Evolutionary conservation across 2,113 vertebrate species (phyloP).

Genomic region (Tetrax tetrax): DNA sequence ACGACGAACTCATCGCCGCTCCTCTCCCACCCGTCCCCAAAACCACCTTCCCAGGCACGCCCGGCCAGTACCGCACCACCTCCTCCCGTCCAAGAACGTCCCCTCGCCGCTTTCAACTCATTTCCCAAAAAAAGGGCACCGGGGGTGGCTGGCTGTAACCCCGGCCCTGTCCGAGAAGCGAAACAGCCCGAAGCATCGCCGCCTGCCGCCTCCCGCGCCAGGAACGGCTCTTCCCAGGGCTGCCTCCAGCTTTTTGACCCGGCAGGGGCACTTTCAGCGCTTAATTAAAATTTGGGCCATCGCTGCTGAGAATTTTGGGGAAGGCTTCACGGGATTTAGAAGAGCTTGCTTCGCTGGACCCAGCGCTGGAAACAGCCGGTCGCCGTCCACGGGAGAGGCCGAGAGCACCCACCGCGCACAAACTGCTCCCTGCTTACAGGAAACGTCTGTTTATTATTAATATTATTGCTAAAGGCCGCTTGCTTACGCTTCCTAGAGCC

Average conservation of each 20-base stretch:
- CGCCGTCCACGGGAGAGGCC: background rate
- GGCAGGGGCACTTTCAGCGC: background rate
- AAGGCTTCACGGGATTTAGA: background rate
- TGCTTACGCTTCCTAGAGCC: background rate
- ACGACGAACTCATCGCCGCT: background rate
- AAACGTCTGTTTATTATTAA: background rate
- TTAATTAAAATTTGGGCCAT: background rate
- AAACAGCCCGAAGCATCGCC: background rate
- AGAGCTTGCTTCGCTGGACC: background rate
- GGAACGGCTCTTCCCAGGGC: background rate
- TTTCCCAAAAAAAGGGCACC: fast-evolving
- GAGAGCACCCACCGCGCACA: background rate
- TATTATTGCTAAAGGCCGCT: background rate
- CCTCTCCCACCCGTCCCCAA: background rate
- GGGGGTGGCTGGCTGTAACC: background rate
- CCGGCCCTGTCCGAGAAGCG: fast-evolving
- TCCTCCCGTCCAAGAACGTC: background rate
- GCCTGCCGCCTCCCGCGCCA: background rate
- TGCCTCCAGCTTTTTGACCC: background rate
- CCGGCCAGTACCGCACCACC: background rate
- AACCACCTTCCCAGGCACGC: background rate
- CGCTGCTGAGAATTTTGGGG: background rate
- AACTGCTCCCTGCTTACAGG: background rate
- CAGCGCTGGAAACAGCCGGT: background rate
- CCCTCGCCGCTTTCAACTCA: fast-evolving